Evolutionary conservation across 2,888 invertebrate species (phyloP), one percentile per base, ranked within the genome.

Genomic region (Strigamia transsilvanica): DNA sequence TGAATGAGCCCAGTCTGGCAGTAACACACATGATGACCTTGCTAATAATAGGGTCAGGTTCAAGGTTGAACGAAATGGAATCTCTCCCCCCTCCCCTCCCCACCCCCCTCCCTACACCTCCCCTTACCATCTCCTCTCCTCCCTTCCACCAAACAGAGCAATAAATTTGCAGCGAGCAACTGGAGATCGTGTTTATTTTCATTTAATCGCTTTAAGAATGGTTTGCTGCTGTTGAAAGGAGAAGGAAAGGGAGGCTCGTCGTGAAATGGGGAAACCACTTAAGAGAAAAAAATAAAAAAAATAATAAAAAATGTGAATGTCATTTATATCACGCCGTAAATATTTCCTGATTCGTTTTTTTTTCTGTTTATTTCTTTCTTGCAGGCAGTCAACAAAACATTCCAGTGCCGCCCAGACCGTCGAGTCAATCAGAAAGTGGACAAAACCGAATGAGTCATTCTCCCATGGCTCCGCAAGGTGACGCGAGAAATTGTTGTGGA

Each of bases 371-470:
- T 27, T 9, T 77, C 10, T 27, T 77, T 27, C 32, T 79, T 80
- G 15, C 15, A 80, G 80, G 80, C 94, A 94, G 94, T 88, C 94
- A 93, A 89, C 94, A 94, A 92, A 96, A 94, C 93, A 93, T 95
- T 93, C 94, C 95, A 90, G 96, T 97, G 94, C 96, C 97, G 89
- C 95, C 95, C 88, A 93, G 97, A 88, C 97, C 97, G 89, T 96
- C 96, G 89, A 92, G 92, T 88, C 93, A 92, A 90, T 92, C 90
- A 88, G 93, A 90, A 89, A 89, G 85, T 87, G 91, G 91, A 87
- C 91, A 91, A 86, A 90, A 90, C 86, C 90, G 92, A 85, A 91
- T 93, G 90, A 92, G 91, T 88, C 92, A 92, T 87, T 92, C 93
- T 85, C 92, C 93, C 84, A 92, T 93, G 91, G 91, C 91, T 86